Conservation (phyloP, 2,888 invertebrate species). For the Hedychridium roseum region DNA sequence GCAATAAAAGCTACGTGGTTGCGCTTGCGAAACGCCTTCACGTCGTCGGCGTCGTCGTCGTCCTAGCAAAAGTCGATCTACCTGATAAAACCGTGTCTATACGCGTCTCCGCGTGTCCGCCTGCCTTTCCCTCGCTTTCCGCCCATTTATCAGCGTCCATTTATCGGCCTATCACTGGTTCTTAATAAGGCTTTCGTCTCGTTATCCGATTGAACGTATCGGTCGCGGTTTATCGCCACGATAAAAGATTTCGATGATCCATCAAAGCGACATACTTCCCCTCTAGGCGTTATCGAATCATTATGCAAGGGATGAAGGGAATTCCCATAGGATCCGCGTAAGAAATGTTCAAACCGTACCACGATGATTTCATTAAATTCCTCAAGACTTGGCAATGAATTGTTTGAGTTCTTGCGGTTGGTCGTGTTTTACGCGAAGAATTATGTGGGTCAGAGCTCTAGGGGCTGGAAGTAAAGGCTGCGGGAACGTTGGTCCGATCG, state of each 20-base stretch:
- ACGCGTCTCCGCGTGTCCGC: slow-evolving; percentile 25
- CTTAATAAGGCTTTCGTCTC: slow-evolving; percentile 25
- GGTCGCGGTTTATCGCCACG: slow-evolving; percentile 28
- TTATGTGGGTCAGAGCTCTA: no score
- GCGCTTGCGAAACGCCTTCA: slow-evolving; percentile 32
- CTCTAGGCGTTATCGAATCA: no score
- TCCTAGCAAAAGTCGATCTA: slow-evolving; percentile 30
- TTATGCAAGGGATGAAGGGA: no score
- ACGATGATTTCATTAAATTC: no score
- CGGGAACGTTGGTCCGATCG: no score
- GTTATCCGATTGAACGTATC: slow-evolving; percentile 28
- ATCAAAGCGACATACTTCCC: neutral
- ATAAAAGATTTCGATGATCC: no score
- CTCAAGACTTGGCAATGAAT: no score
- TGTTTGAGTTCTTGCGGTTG: no score
- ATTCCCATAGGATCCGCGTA: no score
- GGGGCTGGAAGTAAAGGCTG: neutral
- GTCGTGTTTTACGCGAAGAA: no score
- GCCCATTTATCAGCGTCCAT: slow-evolving; percentile 43
- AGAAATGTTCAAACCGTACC: no score
- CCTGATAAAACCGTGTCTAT: slow-evolving; percentile 23
- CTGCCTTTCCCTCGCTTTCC: slow-evolving; percentile 33
- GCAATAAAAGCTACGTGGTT: slow-evolving; percentile 21
- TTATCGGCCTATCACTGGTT: slow-evolving; percentile 39
- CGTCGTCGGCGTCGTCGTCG: slow-evolving; percentile 16